Base-by-base conservation (phyloP, 2,888 invertebrate species). In the Branchellion lobata region DNA sequence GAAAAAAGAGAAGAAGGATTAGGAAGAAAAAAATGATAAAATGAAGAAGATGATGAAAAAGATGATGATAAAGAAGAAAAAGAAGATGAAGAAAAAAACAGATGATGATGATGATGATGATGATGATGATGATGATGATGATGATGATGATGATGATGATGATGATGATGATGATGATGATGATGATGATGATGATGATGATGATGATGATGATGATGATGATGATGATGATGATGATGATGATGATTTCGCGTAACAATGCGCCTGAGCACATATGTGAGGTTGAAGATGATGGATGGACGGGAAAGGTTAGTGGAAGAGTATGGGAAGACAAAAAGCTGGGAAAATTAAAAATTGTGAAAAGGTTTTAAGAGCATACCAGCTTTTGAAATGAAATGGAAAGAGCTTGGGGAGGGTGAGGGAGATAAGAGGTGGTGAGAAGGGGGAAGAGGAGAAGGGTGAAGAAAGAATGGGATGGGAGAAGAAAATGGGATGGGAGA, bases 101-200 rank as follows among this genome's bases (percentile, higher is more conserved):
- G 57, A 75, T 75, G 65, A 65, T 65, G 71, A 65, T 65, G 65
- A 11, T 65, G 65, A 11, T 65, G 65, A 65, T 65, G 65, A 65
- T 65, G 65, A 65, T 65, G 65, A 18, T 65, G 65, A 65, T 65
- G 65, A 11, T 65, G 65, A 11, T 65, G 65, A 11, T 65, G 65
- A 65, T 65, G 65, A 65, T 65, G 65, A 65, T 65, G 65, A 18
- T 65, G 65, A 65, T 65, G 65, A 65, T 65, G 65, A 65, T 3
- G 21, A 18, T 65, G 65, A 18, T 65, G 65, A 65, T 65, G 65
- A 65, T 65, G 65, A 65, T 65, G 3, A 68, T 68, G 3, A 27
- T 68, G 3, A 68, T 68, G 27, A 11, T 68, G 27, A 33, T 69
- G 34, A 31, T 21, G n/a, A 18, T 69, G 33, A 69, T 69, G 34